Percentiles rank a stretch among this genome's conserved stretches.
phyloP scores from a whole-genome alignment of 2,888 invertebrate genomes.

The Trilocha varians region DNA sequence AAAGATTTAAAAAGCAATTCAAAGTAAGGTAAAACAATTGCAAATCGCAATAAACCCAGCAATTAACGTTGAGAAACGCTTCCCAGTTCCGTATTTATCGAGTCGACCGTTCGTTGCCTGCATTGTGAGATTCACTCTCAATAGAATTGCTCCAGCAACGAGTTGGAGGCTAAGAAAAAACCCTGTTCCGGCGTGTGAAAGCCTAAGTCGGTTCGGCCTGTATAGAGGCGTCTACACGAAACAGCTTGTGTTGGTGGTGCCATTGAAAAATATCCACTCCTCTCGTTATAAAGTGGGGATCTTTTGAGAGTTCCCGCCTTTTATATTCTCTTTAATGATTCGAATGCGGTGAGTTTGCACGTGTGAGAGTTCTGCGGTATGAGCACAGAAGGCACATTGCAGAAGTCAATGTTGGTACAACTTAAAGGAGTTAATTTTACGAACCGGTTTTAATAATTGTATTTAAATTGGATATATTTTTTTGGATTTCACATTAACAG shows the following conservation, averaged over 20 bases:
- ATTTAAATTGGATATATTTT: too few relatives aligned
- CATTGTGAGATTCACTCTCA: constrained; percentile 34
- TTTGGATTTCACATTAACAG: too few relatives aligned
- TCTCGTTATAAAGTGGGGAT: constrained; percentile 16
- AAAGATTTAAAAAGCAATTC: too few relatives aligned
- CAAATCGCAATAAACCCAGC: constrained; percentile 8
- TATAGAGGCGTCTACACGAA: constrained; percentile 31
- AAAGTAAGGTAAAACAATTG: constrained; percentile 3
- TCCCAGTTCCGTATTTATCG: constrained; percentile 23
- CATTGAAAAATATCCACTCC: constrained; percentile 38
- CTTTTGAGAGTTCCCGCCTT: constrained; percentile 4
- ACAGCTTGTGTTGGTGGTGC: constrained; percentile 27
- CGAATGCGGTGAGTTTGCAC: neutral
- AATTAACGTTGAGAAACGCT: constrained; percentile 7
- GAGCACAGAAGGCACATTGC: too few relatives aligned
- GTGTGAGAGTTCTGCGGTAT: neutral
- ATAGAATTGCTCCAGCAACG: constrained; percentile 36
- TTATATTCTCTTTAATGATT: neutral
- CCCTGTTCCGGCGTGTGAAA: constrained; percentile 43
- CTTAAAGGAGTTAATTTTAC: too few relatives aligned
- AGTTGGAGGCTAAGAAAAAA: constrained; percentile 39
- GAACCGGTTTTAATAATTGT: too few relatives aligned
- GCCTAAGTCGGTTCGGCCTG: constrained; percentile 41
- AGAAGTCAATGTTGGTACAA: too few relatives aligned
- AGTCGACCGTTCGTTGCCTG: constrained; percentile 25